These are phyloP conservation scores for Cyanoramphus novaezelandiae DNA, from an alignment of 2,113 vertebrate genomes.

Conservation along the genomic window DNA sequence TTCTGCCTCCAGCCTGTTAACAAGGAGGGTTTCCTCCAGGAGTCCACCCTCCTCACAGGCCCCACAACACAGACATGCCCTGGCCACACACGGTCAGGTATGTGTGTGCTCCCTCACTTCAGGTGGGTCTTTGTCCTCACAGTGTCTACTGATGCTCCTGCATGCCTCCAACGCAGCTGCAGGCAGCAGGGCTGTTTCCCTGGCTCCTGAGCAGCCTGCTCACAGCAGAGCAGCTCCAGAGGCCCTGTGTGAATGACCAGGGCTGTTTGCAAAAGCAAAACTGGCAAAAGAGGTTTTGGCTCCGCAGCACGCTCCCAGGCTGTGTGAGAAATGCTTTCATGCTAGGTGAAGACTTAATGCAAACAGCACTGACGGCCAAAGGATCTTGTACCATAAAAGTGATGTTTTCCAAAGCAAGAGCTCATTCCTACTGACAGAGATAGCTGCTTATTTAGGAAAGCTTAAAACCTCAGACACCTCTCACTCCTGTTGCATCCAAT, in stretches of 20 bases:
- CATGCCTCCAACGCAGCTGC: fast-evolving
- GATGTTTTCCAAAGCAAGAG: neutral
- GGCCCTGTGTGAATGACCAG: neutral
- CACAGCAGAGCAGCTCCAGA: neutral
- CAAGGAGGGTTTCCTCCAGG: neutral
- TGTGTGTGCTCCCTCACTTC: neutral
- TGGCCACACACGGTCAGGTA: neutral
- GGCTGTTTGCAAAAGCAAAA: neutral
- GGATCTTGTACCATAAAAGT: neutral
- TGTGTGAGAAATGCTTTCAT: conserved; percentile 3
- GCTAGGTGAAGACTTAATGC: conserved; percentile 35
- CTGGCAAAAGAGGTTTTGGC: neutral
- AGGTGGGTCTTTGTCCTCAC: neutral
- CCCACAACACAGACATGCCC: neutral
- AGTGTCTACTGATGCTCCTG: neutral
- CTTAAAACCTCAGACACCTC: neutral
- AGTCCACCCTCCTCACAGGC: fast-evolving
- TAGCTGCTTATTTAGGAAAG: neutral
- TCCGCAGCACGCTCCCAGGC: neutral
- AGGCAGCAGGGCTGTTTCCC: neutral
- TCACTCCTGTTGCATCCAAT: neutral
- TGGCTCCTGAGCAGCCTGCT: neutral
- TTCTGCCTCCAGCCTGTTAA: neutral
- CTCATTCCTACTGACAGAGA: neutral
- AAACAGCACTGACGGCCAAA: conserved; percentile 8